phyloP scores from a whole-genome alignment of 2,888 invertebrate species.

The Hypsopygia costalis region DNA sequence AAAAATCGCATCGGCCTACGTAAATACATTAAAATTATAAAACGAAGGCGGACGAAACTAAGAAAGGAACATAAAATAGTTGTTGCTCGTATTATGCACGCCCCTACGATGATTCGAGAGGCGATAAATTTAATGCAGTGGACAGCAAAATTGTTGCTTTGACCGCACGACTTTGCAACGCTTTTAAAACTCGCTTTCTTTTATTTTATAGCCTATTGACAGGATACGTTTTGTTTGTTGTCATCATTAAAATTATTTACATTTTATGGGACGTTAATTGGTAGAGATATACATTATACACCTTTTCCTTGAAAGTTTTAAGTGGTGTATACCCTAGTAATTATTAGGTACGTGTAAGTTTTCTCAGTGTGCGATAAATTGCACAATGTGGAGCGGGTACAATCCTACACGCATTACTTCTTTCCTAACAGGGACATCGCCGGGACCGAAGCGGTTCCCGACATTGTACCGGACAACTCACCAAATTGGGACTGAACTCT shows the following conservation, averaged over 20 bases:
- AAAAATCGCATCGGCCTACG: constrained; percentile 12
- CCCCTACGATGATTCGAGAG: constrained; percentile 70
- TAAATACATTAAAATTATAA: constrained; percentile 40
- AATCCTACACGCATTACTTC: constrained; percentile 34
- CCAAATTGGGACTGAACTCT: constrained; percentile 39
- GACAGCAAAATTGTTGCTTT: constrained; percentile 78
- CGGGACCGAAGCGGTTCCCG: constrained; percentile 31
- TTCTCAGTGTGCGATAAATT: constrained; percentile 29
- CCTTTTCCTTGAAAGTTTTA: constrained; percentile 9
- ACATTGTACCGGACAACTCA: constrained; percentile 34
- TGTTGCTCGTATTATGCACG: constrained; percentile 69
- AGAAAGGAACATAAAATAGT: constrained; percentile 70
- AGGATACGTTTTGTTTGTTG: constrained; percentile 43
- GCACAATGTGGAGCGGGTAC: constrained; percentile 28
- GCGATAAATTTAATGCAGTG: constrained; percentile 72
- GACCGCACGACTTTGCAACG: constrained; percentile 59
- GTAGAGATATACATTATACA: constrained; percentile 20
- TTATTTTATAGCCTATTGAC: constrained; percentile 53
- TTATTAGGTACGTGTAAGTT: constrained; percentile 1
- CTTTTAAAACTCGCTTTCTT: constrained; percentile 50
- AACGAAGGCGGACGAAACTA: constrained; percentile 45
- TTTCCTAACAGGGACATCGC: constrained; percentile 44
- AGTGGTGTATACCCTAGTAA: not conserved
- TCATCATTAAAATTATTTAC: constrained; percentile 36
- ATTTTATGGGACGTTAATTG: constrained; percentile 32